A percentile compares a stretch with the other conserved stretches of the same genome.
phyloP scores from a whole-genome alignment of 2,888 invertebrate genomes.

The Gisinianus flammeolus region DNA sequence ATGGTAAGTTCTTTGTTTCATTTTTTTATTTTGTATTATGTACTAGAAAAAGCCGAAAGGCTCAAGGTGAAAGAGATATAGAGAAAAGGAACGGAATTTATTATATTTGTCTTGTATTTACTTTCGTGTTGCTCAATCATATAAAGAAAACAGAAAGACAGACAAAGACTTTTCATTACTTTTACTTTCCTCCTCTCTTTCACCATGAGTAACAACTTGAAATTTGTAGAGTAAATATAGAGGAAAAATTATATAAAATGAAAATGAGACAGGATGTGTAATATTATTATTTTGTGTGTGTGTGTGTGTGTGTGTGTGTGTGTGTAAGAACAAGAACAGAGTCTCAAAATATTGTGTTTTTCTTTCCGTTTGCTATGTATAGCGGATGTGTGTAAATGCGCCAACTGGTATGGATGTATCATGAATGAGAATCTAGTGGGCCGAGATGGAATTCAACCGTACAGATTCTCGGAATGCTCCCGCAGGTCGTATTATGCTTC shows the following conservation, averaged over 20 bases:
- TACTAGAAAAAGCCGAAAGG: too few species aligned
- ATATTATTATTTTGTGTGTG: not conserved
- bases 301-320: too few species aligned
- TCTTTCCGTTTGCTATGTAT: slow-evolving; percentile 27
- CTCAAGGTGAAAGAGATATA: too few species aligned
- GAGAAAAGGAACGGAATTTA: too few species aligned
- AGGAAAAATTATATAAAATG: too few species aligned
- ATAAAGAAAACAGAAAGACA: too few species aligned
- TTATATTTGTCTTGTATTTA: not conserved
- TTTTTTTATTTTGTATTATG: slow-evolving; percentile 1
- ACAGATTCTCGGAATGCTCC: slow-evolving; percentile 96
- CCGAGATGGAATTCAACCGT: slow-evolving; percentile 89
- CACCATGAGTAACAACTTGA: too few species aligned
- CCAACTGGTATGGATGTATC: slow-evolving; percentile 95
- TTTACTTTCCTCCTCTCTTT: too few species aligned
- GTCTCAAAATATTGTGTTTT: too few species aligned
- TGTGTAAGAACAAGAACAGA: too few species aligned
- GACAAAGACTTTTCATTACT: too few species aligned
- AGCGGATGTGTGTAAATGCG: slow-evolving; percentile 84
- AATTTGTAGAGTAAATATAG: too few species aligned
- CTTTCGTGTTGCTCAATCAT: not conserved
- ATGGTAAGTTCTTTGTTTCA: slow-evolving; percentile 66
- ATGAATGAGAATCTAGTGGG: slow-evolving; percentile 93
- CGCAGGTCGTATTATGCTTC: slow-evolving; percentile 87
- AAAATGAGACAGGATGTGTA: not conserved